phyloP scores from a whole-genome alignment of 2,888 invertebrate species.

The Magallana nippona region DNA sequence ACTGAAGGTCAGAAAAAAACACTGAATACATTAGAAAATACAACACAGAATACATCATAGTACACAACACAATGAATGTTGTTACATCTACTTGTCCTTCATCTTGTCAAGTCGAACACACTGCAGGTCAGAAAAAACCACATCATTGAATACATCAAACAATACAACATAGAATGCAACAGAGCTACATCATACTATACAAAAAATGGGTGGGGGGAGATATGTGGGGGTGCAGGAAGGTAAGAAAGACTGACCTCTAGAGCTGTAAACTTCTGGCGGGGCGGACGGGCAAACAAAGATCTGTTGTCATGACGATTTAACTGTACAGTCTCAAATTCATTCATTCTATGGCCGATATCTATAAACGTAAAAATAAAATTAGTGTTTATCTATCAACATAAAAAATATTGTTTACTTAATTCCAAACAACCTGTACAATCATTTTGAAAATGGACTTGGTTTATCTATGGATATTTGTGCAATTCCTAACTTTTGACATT shows the following conservation, averaged over 20 bases:
- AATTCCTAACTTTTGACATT: too few species aligned
- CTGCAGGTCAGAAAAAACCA: constrained; percentile 55
- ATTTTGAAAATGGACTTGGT: too few species aligned
- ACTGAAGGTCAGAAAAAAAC: constrained; percentile 57
- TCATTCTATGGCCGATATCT: background rate
- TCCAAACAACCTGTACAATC: too few species aligned
- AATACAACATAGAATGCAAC: background rate
- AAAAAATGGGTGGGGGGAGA: too few species aligned
- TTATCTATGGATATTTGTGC: too few species aligned
- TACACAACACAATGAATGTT: constrained; percentile 63
- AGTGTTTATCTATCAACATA: too few species aligned
- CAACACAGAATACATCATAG: background rate
- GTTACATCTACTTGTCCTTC: constrained; percentile 67
- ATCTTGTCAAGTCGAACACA: constrained; percentile 70
- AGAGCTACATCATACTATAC: background rate
- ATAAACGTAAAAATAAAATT: background rate
- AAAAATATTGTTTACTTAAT: too few species aligned
- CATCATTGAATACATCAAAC: background rate
- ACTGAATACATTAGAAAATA: background rate
- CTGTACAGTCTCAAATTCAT: background rate
- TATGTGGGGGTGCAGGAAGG: too few species aligned
- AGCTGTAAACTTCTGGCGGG: constrained; percentile 2
- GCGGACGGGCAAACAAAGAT: constrained; percentile 12
- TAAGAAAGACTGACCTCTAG: background rate
- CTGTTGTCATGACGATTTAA: background rate